Conservation (phyloP, 2,797 vertebrate species). For the Platalea minor region DNA sequence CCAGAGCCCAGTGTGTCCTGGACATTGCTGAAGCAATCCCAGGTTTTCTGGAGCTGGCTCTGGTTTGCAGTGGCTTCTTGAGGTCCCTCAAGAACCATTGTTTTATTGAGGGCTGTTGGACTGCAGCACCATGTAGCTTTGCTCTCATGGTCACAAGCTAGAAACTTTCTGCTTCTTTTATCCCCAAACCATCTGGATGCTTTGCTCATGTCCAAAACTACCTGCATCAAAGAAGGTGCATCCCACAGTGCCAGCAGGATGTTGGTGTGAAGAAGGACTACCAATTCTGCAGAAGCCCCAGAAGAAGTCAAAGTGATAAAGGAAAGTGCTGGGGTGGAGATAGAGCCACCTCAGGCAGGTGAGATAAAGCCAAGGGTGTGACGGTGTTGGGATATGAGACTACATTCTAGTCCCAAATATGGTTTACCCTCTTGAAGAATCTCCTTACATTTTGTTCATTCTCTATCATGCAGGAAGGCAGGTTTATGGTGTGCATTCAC, state of each 20-base stretch:
- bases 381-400: background rate
- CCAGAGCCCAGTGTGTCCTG: background rate
- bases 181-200: background rate
- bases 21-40: background rate
- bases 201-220: background rate
- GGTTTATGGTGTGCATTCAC: background rate
- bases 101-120: background rate
- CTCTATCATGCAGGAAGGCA: background rate
- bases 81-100: background rate
- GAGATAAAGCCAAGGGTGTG: background rate
- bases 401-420: background rate
- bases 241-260: background rate
- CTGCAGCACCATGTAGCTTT: background rate
- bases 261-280: background rate
- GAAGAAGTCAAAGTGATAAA: background rate
- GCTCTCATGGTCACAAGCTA: rapidly evolving
- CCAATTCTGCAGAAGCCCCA: background rate
- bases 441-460: background rate
- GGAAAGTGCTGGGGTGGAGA: background rate
- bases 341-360: background rate
- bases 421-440: background rate
- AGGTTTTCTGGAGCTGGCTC: background rate
- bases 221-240: background rate
- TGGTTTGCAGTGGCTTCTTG: background rate
- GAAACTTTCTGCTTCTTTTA: background rate